A percentile compares a stretch with the other conserved stretches of the same genome.
Evolutionary conservation across 2,888 invertebrate species (phyloP).

Genomic region (Seladonia tumulorum): DNA sequence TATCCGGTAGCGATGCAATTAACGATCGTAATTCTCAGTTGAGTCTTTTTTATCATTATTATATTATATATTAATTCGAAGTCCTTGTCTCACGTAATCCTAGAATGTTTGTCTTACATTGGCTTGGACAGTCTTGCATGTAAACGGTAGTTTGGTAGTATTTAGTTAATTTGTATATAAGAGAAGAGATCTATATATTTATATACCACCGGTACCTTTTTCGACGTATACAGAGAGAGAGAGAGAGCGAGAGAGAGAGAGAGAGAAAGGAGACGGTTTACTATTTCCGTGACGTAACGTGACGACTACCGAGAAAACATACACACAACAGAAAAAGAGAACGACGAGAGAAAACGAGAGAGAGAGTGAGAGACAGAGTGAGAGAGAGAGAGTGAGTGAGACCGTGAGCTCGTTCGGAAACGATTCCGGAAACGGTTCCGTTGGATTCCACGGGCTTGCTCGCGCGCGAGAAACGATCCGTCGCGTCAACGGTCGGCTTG

Average conservation of each 20-base stretch:
- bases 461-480: slow-evolving; percentile 13
- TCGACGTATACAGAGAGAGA: slow-evolving; percentile 40
- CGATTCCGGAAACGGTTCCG: no score
- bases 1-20: slow-evolving; percentile 61
- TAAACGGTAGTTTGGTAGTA: slow-evolving; percentile 74
- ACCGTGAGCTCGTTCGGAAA: background rate
- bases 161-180: slow-evolving; percentile 70
- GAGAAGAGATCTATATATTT: slow-evolving; percentile 52
- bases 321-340: background rate
- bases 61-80: slow-evolving; percentile 60
- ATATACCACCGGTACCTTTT: slow-evolving; percentile 42
- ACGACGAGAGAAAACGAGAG: background rate
- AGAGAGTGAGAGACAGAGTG: background rate
- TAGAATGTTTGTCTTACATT: slow-evolving; percentile 75
- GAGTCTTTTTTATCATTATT: slow-evolving; percentile 37
- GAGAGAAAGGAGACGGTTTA: background rate
- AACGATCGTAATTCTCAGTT: slow-evolving; percentile 67
- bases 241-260: slow-evolving; percentile 32
- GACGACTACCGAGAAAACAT: background rate
- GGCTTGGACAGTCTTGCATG: slow-evolving; percentile 75
- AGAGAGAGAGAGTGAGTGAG: background rate
- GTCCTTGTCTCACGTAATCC: slow-evolving; percentile 75
- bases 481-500: background rate
- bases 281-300: background rate
- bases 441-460: slow-evolving; percentile 19